These are phyloP conservation scores for Aphidius colemani DNA, from an alignment of 2,888 invertebrate species.

Conservation along the genomic window DNA sequence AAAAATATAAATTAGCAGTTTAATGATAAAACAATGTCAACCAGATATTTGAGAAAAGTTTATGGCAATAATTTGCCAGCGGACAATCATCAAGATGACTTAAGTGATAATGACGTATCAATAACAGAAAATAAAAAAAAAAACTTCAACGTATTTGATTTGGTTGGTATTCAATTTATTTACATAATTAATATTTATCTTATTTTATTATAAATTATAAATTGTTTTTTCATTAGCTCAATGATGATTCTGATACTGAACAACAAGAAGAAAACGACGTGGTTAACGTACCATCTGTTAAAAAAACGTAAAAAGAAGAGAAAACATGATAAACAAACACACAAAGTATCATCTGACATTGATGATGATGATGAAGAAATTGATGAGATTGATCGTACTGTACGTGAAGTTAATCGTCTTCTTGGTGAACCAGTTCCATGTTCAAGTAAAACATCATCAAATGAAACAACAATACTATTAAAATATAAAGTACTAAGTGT, in stretches of 20 bases:
- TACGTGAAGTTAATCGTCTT: constrained; percentile 71
- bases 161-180: constrained; percentile 63
- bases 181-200: neutral
- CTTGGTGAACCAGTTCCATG: constrained; percentile 64
- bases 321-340: constrained; percentile 58
- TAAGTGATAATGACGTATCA: constrained; percentile 63
- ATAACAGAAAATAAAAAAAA: constrained; percentile 64
- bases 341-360: constrained; percentile 31
- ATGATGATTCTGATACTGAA: constrained; percentile 73
- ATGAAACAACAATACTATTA: constrained; percentile 19
- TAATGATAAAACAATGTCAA: constrained; percentile 63
- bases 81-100: constrained; percentile 63
- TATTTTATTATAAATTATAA: constrained; percentile 9
- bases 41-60: constrained; percentile 69
- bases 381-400: constrained; percentile 72
- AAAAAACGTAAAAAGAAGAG: constrained; percentile 70
- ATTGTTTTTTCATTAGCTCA: constrained; percentile 61
- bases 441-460: constrained; percentile 40
- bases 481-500: constrained; percentile 65
- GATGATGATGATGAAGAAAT: constrained; percentile 45
- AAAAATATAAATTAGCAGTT: no score
- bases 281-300: constrained; percentile 62
- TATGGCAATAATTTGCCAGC: constrained; percentile 66
- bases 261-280: constrained; percentile 68
- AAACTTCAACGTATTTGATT: constrained; percentile 69